Evolutionary conservation across 1,140 invertebrate genomes (phyloP).

Genomic region (Brachionus angularis): DNA sequence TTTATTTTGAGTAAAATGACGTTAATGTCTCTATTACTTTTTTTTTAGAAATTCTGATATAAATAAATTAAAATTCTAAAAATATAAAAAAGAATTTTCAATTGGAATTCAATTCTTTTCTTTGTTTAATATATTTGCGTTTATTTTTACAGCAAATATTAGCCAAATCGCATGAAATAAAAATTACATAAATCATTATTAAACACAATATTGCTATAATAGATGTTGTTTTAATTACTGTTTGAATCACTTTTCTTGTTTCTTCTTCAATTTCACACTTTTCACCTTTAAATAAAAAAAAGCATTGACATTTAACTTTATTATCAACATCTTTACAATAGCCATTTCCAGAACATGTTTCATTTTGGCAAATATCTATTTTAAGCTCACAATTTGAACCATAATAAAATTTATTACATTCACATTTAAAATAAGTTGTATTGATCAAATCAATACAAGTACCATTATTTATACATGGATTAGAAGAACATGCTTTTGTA

Average conservation of each 20-base stretch:
- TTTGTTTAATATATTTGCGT: no score
- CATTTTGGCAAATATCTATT: slow-evolving; percentile 8
- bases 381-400: background rate
- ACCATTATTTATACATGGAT: slow-evolving; percentile 43
- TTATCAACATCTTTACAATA: background rate
- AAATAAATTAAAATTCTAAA: no score
- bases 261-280: slow-evolving; percentile 2
- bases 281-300: slow-evolving; percentile 6
- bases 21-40: no score
- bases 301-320: slow-evolving; percentile 9
- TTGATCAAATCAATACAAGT: background rate
- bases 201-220: slow-evolving; percentile 31
- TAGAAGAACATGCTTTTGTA: slow-evolving; percentile 37
- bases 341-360: slow-evolving; percentile 6
- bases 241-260: background rate
- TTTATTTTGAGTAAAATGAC: no score
- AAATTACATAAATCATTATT: no score
- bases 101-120: no score
- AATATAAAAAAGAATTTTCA: no score
- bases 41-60: no score
- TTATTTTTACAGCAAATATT: no score
- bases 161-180: no score
- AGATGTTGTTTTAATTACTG: background rate
- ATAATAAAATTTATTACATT: background rate
- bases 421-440: background rate